Conservation (phyloP, 2,888 invertebrate genomes). For the Clitarchus hookeri region DNA sequence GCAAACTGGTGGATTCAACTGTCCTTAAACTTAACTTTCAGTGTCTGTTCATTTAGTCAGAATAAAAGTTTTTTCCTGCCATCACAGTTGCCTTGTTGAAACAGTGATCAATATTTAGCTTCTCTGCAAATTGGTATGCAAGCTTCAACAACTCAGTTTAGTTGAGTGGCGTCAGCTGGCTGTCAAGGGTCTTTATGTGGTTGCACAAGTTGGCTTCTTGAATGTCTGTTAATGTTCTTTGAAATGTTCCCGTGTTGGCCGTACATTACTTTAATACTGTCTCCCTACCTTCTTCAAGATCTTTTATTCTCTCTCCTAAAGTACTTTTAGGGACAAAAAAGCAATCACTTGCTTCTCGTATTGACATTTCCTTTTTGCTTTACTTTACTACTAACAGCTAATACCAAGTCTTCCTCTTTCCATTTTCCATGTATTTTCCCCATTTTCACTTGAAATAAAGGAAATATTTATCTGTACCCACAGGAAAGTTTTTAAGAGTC, state of each 20-base stretch:
- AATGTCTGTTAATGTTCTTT: conserved; percentile 27
- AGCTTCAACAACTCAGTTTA: conserved; percentile 40
- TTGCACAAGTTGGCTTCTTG: conserved; percentile 22
- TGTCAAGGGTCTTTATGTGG: conserved; percentile 31
- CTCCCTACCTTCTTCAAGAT: not conserved
- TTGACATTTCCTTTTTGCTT: not conserved
- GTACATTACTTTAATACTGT: not conserved
- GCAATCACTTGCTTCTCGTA: not conserved
- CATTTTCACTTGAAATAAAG: not conserved
- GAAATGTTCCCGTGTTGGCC: conserved; percentile 21
- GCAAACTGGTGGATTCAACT: conserved; percentile 28
- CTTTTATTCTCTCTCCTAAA: conserved; percentile 26
- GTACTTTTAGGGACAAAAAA: conserved; percentile 31
- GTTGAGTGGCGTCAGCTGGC: conserved; percentile 32
- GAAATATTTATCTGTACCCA: too few species aligned
- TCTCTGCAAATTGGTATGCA: conserved; percentile 42
- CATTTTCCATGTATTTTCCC: not conserved
- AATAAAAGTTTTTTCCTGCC: conserved; percentile 44
- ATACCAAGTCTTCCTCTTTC: not conserved
- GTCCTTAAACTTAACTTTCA: conserved; percentile 21
- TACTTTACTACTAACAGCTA: not conserved
- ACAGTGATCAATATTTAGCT: conserved; percentile 38
- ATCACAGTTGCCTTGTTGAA: conserved; percentile 41
- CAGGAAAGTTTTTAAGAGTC: too few species aligned
- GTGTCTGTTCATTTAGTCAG: conserved; percentile 38